Percentiles rank a stretch among this genome's conserved stretches.
Conservation (phyloP, 2,113 vertebrate species). For the Rhagologus leucostigma region DNA sequence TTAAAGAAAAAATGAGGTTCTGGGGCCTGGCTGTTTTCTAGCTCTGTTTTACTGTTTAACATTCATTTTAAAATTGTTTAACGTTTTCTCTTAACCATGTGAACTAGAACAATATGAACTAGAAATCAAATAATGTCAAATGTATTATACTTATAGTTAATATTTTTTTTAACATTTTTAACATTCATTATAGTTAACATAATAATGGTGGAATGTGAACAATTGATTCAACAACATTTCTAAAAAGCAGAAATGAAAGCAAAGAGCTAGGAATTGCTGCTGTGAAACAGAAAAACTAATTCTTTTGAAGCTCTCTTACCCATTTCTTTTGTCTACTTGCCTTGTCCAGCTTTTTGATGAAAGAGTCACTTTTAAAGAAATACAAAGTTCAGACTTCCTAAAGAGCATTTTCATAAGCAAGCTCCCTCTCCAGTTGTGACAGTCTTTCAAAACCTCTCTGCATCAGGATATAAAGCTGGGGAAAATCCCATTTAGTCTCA, state of each 20-base stretch:
- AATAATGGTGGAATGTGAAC: neutral
- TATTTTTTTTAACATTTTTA: too few species aligned
- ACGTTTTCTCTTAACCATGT: neutral
- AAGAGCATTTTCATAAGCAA: neutral
- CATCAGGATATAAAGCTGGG: neutral
- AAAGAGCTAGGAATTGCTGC: neutral
- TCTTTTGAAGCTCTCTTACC: neutral
- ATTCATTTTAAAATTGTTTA: neutral
- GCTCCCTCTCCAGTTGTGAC: neutral
- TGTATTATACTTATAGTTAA: neutral
- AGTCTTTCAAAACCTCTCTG: neutral
- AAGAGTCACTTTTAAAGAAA: neutral
- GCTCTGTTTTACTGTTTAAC: neutral
- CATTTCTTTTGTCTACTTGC: neutral
- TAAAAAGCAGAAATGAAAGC: neutral
- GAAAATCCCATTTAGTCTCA: neutral
- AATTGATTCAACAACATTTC: neutral
- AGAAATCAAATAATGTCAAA: neutral
- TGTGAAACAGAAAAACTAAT: neutral
- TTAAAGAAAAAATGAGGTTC: neutral
- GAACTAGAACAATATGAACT: neutral
- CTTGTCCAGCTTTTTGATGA: neutral
- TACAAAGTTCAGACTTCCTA: neutral
- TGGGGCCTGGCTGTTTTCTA: neutral
- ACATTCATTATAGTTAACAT: too few species aligned